phyloP scores from a whole-genome alignment of 2,888 invertebrate genomes.

The Ganaspis brasiliensis region DNA sequence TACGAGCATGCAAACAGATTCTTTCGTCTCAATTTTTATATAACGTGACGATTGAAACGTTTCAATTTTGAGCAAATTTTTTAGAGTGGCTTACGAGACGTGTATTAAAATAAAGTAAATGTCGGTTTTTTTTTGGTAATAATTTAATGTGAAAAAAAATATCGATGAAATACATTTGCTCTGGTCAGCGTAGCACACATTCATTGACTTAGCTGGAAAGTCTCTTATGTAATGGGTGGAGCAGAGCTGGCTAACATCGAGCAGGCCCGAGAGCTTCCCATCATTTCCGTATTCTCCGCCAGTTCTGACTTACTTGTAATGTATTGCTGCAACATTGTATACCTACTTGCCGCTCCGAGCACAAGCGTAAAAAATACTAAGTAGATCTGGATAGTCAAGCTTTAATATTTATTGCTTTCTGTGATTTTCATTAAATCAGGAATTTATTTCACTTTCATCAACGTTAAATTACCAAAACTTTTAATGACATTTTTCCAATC shows the following conservation, averaged over 20 bases:
- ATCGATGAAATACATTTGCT: conserved; percentile 13
- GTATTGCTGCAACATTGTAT: conserved; percentile 13
- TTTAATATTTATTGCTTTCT: conserved; percentile 9
- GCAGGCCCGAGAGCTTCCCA: conserved; percentile 63
- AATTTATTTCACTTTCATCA: neutral
- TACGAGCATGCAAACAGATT: conserved; percentile 25
- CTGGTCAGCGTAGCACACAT: conserved; percentile 31
- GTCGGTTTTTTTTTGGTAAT: neutral
- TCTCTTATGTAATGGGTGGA: conserved; percentile 74
- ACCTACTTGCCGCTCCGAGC: conserved; percentile 1
- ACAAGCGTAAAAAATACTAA: conserved; percentile 17
- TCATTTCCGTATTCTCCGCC: conserved; percentile 76
- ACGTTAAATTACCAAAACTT: neutral
- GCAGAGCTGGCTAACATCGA: conserved; percentile 66
- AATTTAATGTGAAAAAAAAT: neutral
- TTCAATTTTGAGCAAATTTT: neutral
- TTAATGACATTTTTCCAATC: neutral
- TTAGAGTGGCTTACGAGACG: neutral
- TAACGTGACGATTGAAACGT: conserved; percentile 68
- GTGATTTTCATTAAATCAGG: neutral
- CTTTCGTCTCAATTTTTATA: conserved; percentile 65
- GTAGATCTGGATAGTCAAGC: neutral
- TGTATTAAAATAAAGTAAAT: neutral
- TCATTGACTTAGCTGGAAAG: conserved; percentile 71
- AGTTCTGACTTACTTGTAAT: conserved; percentile 43